These are phyloP conservation scores for Amphipoea oculea DNA, from an alignment of 2,888 invertebrate species.

Conservation along the genomic window DNA sequence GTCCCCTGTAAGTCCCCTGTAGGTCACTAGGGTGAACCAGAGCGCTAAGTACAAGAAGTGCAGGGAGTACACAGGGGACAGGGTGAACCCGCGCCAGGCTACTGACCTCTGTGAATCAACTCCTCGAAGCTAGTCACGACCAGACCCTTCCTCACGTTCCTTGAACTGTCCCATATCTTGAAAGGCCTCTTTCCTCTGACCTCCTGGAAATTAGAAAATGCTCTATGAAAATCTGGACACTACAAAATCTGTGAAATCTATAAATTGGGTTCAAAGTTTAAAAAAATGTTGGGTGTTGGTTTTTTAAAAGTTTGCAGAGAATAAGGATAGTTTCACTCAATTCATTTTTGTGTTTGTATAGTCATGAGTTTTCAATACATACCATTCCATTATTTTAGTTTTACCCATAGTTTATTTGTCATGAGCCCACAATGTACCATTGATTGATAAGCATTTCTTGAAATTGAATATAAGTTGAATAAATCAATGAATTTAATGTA, in stretches of 20 bases:
- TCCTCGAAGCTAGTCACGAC: conserved; percentile 98
- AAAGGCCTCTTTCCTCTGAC: conserved; percentile 98
- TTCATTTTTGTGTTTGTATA: not conserved
- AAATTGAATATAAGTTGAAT: conserved; percentile 23
- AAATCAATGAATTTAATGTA: conserved; percentile 26
- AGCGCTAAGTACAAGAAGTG: conserved; percentile 8
- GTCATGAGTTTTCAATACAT: conserved; percentile 46
- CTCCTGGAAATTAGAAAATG: conserved; percentile 91
- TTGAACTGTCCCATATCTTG: conserved; percentile 99
- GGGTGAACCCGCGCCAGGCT: conserved; percentile 33
- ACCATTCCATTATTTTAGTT: conserved; percentile 64
- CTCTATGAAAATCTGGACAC: conserved; percentile 54
- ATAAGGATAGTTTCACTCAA: not conserved
- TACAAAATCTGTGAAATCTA: not conserved
- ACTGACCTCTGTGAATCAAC: conserved; percentile 94
- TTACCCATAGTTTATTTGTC: conserved; percentile 50
- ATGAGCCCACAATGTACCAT: conserved; percentile 29
- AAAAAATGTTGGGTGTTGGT: not conserved
- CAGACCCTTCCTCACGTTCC: conserved; percentile 97
- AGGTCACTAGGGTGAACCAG: conserved; percentile 57
- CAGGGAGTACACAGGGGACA: conserved; percentile 38
- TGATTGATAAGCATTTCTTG: conserved; percentile 19
- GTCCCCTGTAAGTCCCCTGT: conserved; percentile 42
- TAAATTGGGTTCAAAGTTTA: not conserved
- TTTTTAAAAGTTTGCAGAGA: not conserved